A percentile compares a stretch with the other conserved stretches of the same genome.
These are phyloP conservation scores for Plestiodon gilberti DNA, from an alignment of 2,113 vertebrate genomes.

Conservation along the genomic window DNA sequence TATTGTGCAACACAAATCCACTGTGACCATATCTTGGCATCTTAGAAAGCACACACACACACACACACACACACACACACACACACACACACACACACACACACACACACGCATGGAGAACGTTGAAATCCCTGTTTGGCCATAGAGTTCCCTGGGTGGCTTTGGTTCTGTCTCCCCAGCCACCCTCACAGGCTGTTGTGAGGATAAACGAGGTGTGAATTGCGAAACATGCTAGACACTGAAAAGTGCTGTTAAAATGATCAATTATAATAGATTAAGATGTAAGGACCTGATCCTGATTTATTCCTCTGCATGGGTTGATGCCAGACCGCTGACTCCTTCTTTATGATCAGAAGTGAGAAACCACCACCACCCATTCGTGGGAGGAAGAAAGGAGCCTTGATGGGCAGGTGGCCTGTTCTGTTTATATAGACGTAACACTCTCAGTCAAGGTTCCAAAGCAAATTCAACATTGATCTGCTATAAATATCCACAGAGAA, in stretches of 20 bases:
- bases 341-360: slow-evolving; percentile 18
- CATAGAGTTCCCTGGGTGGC: not conserved
- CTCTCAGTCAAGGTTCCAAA: slow-evolving; percentile 33
- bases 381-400: not conserved
- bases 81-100: too few relatives aligned
- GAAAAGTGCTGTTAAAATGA: not conserved
- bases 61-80: too few relatives aligned
- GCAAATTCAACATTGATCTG: not conserved
- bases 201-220: not conserved
- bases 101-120: not conserved
- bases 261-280: fast-evolving
- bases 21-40: not conserved
- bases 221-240: not conserved
- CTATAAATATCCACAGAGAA: not conserved
- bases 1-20: not conserved
- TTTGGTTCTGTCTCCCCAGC: not conserved
- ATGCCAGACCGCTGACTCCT: not conserved
- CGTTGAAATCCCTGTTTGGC: not conserved
- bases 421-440: slow-evolving; percentile 17
- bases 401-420: slow-evolving; percentile 32
- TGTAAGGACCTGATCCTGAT: not conserved
- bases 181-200: not conserved
- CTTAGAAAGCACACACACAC: not conserved
- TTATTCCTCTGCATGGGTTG: not conserved
- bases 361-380: not conserved